Evolutionary conservation across 2,113 vertebrate genomes (phyloP).

Genomic region (Sterna hirundo): DNA sequence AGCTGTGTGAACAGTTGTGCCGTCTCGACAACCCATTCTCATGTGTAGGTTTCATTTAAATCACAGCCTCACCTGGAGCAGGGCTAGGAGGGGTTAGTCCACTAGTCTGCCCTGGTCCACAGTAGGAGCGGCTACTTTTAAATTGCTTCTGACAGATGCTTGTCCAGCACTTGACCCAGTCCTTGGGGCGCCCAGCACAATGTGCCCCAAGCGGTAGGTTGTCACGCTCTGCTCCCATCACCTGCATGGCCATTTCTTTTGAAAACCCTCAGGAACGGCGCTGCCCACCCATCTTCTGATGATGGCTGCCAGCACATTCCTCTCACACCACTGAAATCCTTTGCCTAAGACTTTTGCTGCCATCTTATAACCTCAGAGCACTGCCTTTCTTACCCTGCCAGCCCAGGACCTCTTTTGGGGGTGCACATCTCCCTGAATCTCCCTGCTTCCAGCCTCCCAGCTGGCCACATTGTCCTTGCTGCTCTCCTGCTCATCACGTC

Average conservation of each 20-base stretch:
- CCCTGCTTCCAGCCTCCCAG: neutral
- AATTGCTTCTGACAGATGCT: neutral
- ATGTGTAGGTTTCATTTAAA: neutral
- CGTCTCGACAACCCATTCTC: neutral
- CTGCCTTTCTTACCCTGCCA: neutral
- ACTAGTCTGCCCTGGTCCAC: neutral
- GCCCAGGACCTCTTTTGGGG: neutral
- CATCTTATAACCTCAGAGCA: neutral
- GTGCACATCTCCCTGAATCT: neutral
- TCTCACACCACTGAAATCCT: neutral
- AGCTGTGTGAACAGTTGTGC: neutral
- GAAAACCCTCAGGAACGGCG: accelerated
- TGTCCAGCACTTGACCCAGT: neutral
- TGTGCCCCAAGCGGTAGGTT: neutral
- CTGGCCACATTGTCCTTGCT: neutral
- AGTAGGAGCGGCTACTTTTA: neutral
- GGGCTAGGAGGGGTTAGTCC: neutral
- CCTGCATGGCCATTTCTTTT: neutral
- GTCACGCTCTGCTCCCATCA: neutral
- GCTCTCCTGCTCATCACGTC: neutral
- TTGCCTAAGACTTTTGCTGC: neutral
- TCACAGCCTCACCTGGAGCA: neutral
- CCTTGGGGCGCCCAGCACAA: neutral
- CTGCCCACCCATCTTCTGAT: neutral
- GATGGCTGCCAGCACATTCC: neutral